Evolutionary conservation across 2,888 invertebrate species (phyloP), one percentile per base, ranked within the genome.

Genomic region (Exocentrus adspersus): DNA sequence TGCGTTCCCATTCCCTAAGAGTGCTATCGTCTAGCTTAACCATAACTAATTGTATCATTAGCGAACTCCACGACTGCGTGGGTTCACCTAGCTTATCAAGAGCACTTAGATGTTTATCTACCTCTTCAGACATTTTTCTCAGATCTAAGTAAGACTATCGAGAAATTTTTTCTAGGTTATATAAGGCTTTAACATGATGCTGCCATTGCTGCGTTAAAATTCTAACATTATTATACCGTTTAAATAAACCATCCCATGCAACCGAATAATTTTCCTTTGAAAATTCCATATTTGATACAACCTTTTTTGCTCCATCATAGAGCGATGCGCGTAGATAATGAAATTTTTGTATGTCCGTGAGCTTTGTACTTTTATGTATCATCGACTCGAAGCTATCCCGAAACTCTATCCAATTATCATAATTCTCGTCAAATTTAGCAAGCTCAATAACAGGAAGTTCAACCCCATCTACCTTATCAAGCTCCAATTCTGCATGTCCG

Each of bases 51-150:
- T 64, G 45, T 17, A 67, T 56, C 20, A 67, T 12, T 21, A 62
- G 12, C 9, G 64, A 45, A 37, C 65, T 56, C 67, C 67, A 67
- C n/a, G 51, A 12, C n/a, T 48, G 32, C 10, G 51, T 57, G 28
- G 50, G 62, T 43, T 57, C 24, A 7, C 57, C 43, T 9, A 57
- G 21, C 14, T 46, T 7, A 32, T 58, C 52, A 19, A 63, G 41
- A 4, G 54, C 53, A 32, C 63, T 19, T 21, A 63, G 12, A 59
- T 63, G 54, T 41, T 59, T 59, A 14, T n/a, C 42, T 12, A 63
- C 58, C 24, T 45, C 53, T 21, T 63, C 59, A 3, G 53, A 53
- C 5, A 59, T 17, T 46, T 58, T 52, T 46, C 59, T 45, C 6
- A 59, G 42, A n/a, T 46, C 12, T 3, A 14, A 6, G 1, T 45